phyloP scores from a whole-genome alignment of 1,140 invertebrate species.

The Melitaea cinxia region DNA sequence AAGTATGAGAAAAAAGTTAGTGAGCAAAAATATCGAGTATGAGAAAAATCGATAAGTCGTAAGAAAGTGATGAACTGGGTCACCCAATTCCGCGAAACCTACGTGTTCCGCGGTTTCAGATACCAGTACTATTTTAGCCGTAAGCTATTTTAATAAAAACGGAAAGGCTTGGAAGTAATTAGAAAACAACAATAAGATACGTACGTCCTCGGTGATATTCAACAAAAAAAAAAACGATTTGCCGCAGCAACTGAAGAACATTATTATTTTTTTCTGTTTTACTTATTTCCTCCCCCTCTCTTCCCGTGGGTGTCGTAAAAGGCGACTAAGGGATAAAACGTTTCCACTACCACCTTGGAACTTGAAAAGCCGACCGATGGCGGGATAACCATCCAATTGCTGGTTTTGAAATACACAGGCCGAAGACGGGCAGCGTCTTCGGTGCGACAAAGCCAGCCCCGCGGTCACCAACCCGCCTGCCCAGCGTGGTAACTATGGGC shows the following conservation, averaged over 20 bases:
- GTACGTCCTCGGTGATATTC: background rate
- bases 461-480: too few relatives aligned
- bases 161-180: slow-evolving; percentile 7
- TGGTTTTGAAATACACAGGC: too few relatives aligned
- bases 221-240: slow-evolving; percentile 3
- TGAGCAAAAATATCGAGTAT: slow-evolving; percentile 15
- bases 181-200: slow-evolving; percentile 9
- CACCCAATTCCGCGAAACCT: slow-evolving; percentile 27
- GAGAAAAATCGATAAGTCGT: slow-evolving; percentile 39
- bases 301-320: too few relatives aligned
- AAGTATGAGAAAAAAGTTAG: slow-evolving; percentile 22
- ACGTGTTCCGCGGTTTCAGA: slow-evolving; percentile 10
- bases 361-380: too few relatives aligned
- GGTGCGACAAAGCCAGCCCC: too few relatives aligned
- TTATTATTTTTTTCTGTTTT: background rate
- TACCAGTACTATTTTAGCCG: background rate
- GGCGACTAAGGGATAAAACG: too few relatives aligned
- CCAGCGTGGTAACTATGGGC: too few relatives aligned
- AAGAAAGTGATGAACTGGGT: slow-evolving; percentile 39
- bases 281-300: too few relatives aligned
- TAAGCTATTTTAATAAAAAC: slow-evolving; percentile 18
- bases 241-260: background rate
- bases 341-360: too few relatives aligned
- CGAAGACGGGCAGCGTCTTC: too few relatives aligned
- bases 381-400: too few relatives aligned